Evolutionary conservation across 1,140 invertebrate species (phyloP), one percentile per base, ranked within the genome.

Genomic region (Nymphalis io): DNA sequence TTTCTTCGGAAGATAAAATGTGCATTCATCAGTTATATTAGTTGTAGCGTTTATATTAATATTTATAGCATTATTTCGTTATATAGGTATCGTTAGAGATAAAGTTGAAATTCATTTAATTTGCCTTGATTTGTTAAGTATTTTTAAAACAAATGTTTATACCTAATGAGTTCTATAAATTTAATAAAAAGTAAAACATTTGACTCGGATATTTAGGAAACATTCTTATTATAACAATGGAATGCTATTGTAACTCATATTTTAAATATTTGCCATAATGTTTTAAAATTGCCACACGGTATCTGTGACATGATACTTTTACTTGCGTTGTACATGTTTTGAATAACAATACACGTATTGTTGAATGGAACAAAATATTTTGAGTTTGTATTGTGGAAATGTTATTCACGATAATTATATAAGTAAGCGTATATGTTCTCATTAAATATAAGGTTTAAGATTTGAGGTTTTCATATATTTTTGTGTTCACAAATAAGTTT

Each of bases 271-370:
- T 20, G 12, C 27, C 27, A 63, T 53, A 39, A 13, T 63, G 60
- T 63, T 63, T 61, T 39, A 63, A 63, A 63, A 63, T 63, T 63
- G 42, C 16, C 60, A 16, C 23, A 53, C 60, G 42, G 11, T 20
- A 33, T 58, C 21, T 23, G 55, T 44, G 58, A 27, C 42, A 69
- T 42, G 67, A 63, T 55, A 70, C 68, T 70, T 65, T 70, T 70
- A 64, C 68, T 70, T 65, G 39, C 20, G 18, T 48, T 33, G 8
- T 12, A 70, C 68, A 44, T 65, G 68, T 60, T 60, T 53, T 65
- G 68, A 70, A 70, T 70, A 64, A 60, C 42, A 60, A 60, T 40
- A 61, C 13, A 38, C 16, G 59, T 55, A 11, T 61, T 39, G 44
- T 39, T 63, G 23, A 63, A 38, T 51, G 46, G 46, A 18, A n/a